Percentiles rank a stretch among this genome's conserved stretches.
These are phyloP conservation scores for Rotaria macrura DNA, from an alignment of 2,888 invertebrate genomes.

Conservation along the genomic window DNA sequence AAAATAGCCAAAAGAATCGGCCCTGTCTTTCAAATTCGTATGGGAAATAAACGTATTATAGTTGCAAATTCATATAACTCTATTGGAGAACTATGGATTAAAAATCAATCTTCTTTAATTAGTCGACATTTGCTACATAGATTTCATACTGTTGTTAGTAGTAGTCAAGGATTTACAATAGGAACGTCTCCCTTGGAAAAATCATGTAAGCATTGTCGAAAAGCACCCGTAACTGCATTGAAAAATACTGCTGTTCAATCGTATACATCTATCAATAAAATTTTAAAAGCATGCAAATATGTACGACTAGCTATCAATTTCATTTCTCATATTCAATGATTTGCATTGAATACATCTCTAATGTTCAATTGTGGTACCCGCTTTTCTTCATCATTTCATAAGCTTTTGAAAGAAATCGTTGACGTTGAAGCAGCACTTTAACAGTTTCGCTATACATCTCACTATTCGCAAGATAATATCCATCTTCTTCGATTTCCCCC, in stretches of 20 bases:
- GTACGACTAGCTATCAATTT: neutral
- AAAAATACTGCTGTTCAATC: neutral
- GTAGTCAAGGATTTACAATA: neutral
- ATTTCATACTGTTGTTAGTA: neutral
- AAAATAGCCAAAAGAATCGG: neutral
- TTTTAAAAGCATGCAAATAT: neutral
- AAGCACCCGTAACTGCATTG: conserved; percentile 5
- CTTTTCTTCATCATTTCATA: neutral
- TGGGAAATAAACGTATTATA: neutral
- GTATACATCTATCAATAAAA: neutral
- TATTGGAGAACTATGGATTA: neutral
- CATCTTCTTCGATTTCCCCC: neutral
- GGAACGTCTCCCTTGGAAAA: neutral
- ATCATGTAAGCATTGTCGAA: neutral
- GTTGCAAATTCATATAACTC: neutral
- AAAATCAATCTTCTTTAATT: neutral
- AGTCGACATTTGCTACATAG: neutral
- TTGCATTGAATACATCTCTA: neutral
- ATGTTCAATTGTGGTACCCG: neutral
- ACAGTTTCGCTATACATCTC: neutral
- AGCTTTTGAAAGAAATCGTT: neutral
- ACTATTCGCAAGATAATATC: neutral
- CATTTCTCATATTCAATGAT: conserved; percentile 13
- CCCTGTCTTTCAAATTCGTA: neutral
- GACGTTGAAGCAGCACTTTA: neutral